Percentiles rank a stretch among this genome's conserved stretches.
phyloP scores from a whole-genome alignment of 2,888 invertebrate species.

The Pheosia tremula region DNA sequence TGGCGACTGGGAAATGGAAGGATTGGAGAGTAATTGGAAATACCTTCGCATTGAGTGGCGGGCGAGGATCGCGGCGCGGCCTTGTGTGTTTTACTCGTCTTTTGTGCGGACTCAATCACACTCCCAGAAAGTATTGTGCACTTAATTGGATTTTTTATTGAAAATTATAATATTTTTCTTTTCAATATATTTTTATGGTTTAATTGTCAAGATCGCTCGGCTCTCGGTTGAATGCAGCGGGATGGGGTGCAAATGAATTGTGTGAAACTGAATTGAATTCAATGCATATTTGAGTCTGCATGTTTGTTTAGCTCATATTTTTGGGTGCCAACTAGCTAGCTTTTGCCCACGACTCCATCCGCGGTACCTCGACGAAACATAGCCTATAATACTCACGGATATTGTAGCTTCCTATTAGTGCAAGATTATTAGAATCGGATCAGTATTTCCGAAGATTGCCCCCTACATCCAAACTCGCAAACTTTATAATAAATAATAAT shows the following conservation, averaged over 20 bases:
- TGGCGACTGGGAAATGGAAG: conserved; percentile 75
- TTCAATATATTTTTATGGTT: conserved; percentile 5
- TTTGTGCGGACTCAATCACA: conserved; percentile 79
- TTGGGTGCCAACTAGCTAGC: no score
- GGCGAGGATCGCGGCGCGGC: conserved; percentile 69
- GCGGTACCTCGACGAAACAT: no score
- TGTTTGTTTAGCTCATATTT: no score
- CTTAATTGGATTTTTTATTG: conserved; percentile 71
- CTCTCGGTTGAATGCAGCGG: background rate
- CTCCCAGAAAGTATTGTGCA: conserved; percentile 53
- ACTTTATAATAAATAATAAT: no score
- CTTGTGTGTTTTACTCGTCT: conserved; percentile 66
- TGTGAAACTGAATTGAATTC: background rate
- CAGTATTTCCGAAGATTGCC: no score
- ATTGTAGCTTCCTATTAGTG: no score
- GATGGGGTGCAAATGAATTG: background rate
- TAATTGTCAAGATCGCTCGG: conserved; percentile 1
- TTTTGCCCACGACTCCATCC: no score
- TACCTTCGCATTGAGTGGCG: conserved; percentile 78
- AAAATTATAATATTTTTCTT: conserved; percentile 8
- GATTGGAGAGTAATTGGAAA: conserved; percentile 84
- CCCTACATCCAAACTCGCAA: no score
- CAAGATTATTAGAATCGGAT: no score
- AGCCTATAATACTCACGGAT: no score
- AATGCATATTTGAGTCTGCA: no score